These are phyloP conservation scores for Oopsacas minuta DNA, from an alignment of 37 sponge, comb jelly and placozoan genomes.

Conservation along the genomic window DNA sequence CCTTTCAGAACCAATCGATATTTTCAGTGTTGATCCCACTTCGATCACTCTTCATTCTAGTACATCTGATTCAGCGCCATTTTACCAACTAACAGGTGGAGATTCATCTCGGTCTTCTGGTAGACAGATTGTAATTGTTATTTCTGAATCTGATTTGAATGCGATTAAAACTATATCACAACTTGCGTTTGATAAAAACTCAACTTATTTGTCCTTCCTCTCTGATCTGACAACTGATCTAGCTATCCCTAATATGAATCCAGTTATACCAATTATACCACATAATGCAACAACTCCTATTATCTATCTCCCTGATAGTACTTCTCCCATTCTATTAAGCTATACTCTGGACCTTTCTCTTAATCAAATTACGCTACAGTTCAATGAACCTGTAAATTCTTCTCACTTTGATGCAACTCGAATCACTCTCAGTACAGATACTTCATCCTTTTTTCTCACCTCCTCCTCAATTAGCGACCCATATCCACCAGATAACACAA, in stretches of 20 bases:
- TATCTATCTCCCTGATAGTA: constrained; percentile 31
- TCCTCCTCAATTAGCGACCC: constrained; percentile 24
- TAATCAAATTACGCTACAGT: constrained; percentile 28
- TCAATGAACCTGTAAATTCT: constrained; percentile 60
- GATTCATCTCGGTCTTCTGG: constrained; percentile 27
- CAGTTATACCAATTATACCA: constrained; percentile 21
- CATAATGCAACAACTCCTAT: constrained; percentile 26
- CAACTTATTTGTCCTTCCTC: constrained; percentile 43
- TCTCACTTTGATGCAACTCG: constrained; percentile 23
- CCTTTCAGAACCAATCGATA: constrained; percentile 67
- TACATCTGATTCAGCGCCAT: neutral
- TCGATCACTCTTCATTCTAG: constrained; percentile 35
- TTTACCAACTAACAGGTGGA: constrained; percentile 44
- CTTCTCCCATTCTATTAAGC: constrained; percentile 37
- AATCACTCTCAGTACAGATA: constrained; percentile 26
- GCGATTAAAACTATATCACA: constrained; percentile 31
- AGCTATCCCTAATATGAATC: constrained; percentile 39
- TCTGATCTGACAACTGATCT: constrained; percentile 41
- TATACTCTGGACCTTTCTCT: constrained; percentile 50
- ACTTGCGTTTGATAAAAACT: constrained; percentile 27
- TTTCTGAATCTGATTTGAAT: constrained; percentile 55
- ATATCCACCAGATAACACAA: constrained; percentile 11
- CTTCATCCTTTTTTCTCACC: constrained; percentile 23
- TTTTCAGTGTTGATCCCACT: constrained; percentile 26
- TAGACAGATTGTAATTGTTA: constrained; percentile 24